Base-by-base conservation (phyloP, 2,797 vertebrate species). In the Tadarida brasiliensis region DNA sequence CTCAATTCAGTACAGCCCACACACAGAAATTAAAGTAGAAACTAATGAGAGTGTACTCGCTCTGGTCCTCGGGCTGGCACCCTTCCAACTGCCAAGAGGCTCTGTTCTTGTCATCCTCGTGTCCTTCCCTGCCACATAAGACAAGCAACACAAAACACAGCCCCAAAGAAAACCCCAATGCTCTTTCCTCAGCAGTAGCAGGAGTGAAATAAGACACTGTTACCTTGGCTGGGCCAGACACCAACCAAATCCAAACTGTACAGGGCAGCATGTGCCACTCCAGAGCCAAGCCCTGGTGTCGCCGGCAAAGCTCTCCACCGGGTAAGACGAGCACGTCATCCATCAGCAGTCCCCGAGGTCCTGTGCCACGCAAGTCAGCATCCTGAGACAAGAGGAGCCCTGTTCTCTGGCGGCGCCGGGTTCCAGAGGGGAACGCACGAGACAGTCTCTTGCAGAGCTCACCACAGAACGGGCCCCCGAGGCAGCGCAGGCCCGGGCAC, bases 311-410 rank as follows among this genome's bases (percentile, higher is more conserved):
- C 78, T 59, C 16, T 3, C 78, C 20, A 57, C n/a, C 39, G 28
- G 73, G 49, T 5, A 33, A 87, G 80, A n/a, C 15, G 35, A 44
- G 73, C 0, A 3, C 0, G 2, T 10, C 24, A 11, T 12, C 93
- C 8, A 2, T 1, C 51, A 4, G 84, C 44, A 26, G 70, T 49
- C 33, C 71, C 90, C 22, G 9, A 78, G 30, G 95, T 82, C 71
- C 80, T 4, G 2, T 5, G 92, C 70, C 92, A 22, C 17, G 1
- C 11, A 7, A 3, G 82, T 19, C 82, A 35, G 85, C 76, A 35
- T 76, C 95, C 96, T 63, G 88, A 95, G 90, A 71, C 16, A 4
- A 74, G 82, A 78, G 80, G 87, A 88, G 87, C 87, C 89, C 95
- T 11, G 17, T 74, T 39, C 87, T 80, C 90, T 8, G 87, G 81